Conservation (phyloP, 1,140 invertebrate genomes). For the Brachionus koreanus region DNA sequence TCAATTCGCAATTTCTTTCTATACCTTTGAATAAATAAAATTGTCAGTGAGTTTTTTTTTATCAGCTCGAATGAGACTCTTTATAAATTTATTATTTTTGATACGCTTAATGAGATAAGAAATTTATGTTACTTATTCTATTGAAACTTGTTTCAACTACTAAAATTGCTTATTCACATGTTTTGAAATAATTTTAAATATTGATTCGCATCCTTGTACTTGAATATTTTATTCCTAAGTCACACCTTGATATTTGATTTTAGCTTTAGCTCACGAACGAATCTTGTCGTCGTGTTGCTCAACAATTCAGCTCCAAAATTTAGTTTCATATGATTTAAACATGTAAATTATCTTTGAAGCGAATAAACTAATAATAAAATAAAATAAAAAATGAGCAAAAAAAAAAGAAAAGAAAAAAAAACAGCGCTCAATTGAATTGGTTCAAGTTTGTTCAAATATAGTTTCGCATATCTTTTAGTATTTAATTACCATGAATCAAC, state of each 20-base stretch:
- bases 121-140: neutral
- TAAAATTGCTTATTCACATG: constrained; percentile 23
- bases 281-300: neutral
- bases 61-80: constrained; percentile 28
- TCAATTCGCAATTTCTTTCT: neutral
- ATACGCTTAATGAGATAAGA: constrained; percentile 40
- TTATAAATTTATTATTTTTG: constrained; percentile 43
- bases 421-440: neutral
- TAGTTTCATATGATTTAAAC: constrained; percentile 5
- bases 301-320: neutral
- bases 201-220: neutral
- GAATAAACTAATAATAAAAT: neutral
- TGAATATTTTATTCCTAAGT: neutral
- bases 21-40: constrained; percentile 6
- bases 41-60: constrained; percentile 11
- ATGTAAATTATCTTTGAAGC: constrained; percentile 3
- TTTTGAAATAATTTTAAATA: neutral
- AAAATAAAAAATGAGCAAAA: too few species aligned
- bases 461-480: neutral
- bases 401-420: too few species aligned
- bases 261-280: neutral
- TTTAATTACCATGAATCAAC: constrained; percentile 8
- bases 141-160: constrained; percentile 12
- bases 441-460: neutral
- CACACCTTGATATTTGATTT: constrained; percentile 28